phyloP scores from a whole-genome alignment of 92 coral and sea anemone genomes.

The Porites cylindrica region DNA sequence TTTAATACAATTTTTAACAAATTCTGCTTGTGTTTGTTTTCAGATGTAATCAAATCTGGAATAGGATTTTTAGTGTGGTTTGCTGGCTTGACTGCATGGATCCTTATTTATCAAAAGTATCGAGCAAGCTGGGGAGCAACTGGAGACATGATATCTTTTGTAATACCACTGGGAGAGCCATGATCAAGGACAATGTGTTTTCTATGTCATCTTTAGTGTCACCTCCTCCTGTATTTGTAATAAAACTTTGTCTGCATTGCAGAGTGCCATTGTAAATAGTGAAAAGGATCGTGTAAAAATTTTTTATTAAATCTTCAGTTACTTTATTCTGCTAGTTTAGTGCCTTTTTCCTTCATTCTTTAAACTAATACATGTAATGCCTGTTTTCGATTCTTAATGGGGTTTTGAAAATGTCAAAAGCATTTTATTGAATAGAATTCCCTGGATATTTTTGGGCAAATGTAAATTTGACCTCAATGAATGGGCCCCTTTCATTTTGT shows the following conservation, averaged over 20 bases:
- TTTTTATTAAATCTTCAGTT: too few species aligned
- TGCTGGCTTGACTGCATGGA: slow-evolving; percentile 91
- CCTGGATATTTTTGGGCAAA: too few species aligned
- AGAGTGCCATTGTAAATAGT: not conserved
- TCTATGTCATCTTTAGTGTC: not conserved
- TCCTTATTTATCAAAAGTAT: slow-evolving; percentile 82
- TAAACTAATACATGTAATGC: too few species aligned
- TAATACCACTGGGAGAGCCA: slow-evolving; percentile 94
- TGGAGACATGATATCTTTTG: slow-evolving; percentile 92
- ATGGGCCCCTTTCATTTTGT: too few species aligned
- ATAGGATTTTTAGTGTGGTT: slow-evolving; percentile 93
- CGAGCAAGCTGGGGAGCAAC: slow-evolving; percentile 95
- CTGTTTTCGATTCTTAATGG: too few species aligned
- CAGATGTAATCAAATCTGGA: slow-evolving; percentile 86
- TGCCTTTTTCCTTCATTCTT: too few species aligned
- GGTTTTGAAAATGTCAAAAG: too few species aligned
- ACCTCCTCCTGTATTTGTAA: not conserved
- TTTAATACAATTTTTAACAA: not conserved
- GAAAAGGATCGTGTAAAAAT: not conserved
- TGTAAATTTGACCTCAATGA: too few species aligned
- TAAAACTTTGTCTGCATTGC: not conserved
- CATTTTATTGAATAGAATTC: too few species aligned
- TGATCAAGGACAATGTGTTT: slow-evolving; percentile 20
- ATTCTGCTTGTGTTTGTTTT: slow-evolving; percentile 21
- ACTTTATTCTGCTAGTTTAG: not conserved